Evolutionary conservation across 2,797 vertebrate species (phyloP).

Genomic region (Danio aesculapii): DNA sequence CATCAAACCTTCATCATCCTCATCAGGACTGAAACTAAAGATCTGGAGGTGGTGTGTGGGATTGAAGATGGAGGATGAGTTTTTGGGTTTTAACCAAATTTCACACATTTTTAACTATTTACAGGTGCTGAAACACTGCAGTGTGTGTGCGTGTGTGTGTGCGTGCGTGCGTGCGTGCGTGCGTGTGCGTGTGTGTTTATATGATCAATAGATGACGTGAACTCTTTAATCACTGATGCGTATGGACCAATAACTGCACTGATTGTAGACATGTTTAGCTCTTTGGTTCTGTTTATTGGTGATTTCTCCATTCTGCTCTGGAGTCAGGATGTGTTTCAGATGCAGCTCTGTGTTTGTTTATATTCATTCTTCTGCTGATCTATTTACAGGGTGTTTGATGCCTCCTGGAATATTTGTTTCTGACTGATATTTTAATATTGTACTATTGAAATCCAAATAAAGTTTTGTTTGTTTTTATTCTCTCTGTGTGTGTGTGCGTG

Average conservation of each 20-base stretch:
- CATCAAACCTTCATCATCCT: too few relatives aligned
- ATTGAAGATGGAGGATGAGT: too few relatives aligned
- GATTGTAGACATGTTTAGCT: constrained; percentile 58
- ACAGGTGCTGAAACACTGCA: background rate
- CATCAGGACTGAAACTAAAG: too few relatives aligned
- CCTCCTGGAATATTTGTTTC: constrained; percentile 8
- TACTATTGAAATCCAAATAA: constrained; percentile 28
- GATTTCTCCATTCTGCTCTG: constrained; percentile 4
- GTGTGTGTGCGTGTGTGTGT: background rate
- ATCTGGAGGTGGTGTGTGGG: too few relatives aligned
- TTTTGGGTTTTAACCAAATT: too few relatives aligned
- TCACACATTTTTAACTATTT: constrained; percentile 56
- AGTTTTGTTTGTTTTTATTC: constrained; percentile 31
- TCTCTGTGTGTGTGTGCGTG: too few relatives aligned
- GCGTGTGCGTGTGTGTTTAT: background rate
- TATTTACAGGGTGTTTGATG: constrained; percentile 31
- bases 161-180: too few relatives aligned
- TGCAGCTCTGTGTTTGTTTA: constrained; percentile 51
- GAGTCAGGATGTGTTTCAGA: constrained; percentile 27
- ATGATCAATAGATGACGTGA: background rate
- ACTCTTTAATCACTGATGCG: background rate
- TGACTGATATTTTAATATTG: constrained; percentile 24
- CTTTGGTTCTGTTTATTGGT: background rate
- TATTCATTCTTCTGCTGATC: background rate
- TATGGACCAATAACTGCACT: constrained; percentile 8